A percentile compares a stretch with the other conserved stretches of the same genome.
Evolutionary conservation across 2,113 vertebrate species (phyloP).

Genomic region (Cygnus buccinator): DNA sequence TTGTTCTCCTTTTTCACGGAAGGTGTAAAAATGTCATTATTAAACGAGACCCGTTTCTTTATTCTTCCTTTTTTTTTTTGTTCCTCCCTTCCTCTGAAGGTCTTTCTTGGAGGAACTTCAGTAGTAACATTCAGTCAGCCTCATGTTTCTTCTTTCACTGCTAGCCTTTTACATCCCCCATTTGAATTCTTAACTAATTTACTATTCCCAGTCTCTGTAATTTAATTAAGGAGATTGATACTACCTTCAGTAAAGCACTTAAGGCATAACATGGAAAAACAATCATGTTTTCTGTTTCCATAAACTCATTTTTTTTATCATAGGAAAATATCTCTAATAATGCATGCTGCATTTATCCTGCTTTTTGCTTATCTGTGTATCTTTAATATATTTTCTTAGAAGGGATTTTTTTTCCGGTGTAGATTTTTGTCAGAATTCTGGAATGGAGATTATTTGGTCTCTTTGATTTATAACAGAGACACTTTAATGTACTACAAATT

Average conservation of each 20-base stretch:
- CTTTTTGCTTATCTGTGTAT: background rate
- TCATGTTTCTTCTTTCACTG: background rate
- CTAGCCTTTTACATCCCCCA: background rate
- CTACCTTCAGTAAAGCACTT: too few relatives aligned
- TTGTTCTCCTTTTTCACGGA: background rate
- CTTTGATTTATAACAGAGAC: background rate
- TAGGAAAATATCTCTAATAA: background rate
- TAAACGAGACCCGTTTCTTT: background rate
- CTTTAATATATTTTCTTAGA: background rate
- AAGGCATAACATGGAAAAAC: too few relatives aligned
- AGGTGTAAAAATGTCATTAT: background rate
- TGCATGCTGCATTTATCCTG: background rate
- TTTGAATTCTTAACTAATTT: slow-evolving; percentile 13
- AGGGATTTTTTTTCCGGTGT: background rate
- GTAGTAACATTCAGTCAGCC: background rate
- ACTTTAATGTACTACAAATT: background rate
- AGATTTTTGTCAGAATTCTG: background rate
- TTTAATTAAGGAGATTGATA: background rate
- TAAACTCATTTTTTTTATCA: background rate
- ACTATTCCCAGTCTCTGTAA: background rate
- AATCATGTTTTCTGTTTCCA: background rate
- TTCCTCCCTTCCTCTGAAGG: background rate
- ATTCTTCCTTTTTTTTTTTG: accelerated
- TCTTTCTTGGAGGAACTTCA: background rate
- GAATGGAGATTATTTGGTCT: background rate